These are phyloP conservation scores for Reticulitermes lucifugus DNA, from an alignment of 2,888 invertebrate species.

Conservation along the genomic window DNA sequence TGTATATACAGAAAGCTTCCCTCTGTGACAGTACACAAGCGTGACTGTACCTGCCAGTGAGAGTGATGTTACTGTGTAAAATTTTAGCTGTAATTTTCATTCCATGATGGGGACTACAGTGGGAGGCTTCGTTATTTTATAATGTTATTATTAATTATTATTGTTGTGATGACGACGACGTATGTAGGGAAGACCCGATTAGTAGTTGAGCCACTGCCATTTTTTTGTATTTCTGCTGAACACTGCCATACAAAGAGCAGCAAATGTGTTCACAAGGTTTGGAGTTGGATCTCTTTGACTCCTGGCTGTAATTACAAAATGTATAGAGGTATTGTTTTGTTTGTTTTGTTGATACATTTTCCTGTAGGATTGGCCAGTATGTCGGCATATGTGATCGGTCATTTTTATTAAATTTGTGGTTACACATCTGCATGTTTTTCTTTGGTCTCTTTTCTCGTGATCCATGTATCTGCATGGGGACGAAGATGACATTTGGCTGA, in stretches of 20 bases:
- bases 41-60: neutral
- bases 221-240: conserved; percentile 37
- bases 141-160: conserved; percentile 21
- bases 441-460: neutral
- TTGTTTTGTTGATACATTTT: neutral
- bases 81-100: conserved; percentile 33
- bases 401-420: neutral
- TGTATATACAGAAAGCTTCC: conserved; percentile 5
- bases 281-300: neutral
- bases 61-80: neutral
- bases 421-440: neutral
- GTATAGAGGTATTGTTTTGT: conserved; percentile 24
- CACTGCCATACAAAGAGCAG: conserved; percentile 38
- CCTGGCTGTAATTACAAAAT: neutral
- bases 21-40: neutral
- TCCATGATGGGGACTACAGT: conserved; percentile 21
- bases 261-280: conserved; percentile 30
- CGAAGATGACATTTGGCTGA: neutral
- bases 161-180: conserved; percentile 12
- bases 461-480: neutral
- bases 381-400: too few relatives aligned
- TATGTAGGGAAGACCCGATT: neutral
- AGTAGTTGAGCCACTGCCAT: conserved; percentile 35
- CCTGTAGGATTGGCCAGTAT: conserved; percentile 20
- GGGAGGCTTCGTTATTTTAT: conserved; percentile 36